Base-by-base conservation (phyloP, 2,113 vertebrate genomes). In the Microtus pennsylvanicus region DNA sequence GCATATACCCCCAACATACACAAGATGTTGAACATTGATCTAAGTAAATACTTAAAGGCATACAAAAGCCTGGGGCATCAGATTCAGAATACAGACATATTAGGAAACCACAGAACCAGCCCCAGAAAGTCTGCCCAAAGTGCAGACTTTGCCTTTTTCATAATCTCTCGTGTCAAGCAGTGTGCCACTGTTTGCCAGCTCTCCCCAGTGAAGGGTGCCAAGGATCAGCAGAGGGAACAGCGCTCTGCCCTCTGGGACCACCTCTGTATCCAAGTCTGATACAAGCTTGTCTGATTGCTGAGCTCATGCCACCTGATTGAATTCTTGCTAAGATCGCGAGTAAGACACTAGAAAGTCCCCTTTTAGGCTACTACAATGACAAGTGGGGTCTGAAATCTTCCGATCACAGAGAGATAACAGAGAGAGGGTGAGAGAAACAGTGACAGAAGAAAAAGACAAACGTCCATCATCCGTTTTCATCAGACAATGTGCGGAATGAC, bases 121-220 rank as follows among this genome's bases (percentile, higher is more conserved):
- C 24, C 35, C 11, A 21, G 7, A 13, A 72, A 74, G 12, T 4
- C 19, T 42, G 21, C 55, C 11, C 33, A 26, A 1, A 30, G 14
- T 9, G 5, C 1, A 22, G 26, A 22, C 6, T 58, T 9, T 6
- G 1, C 2, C 12, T 26, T 47, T 63, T 5, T 6, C 35, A 61
- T 22, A 1, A 4, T 22, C 8, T 75, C 16, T 7, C 24, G 50
- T n/a, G 17, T 63, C 21, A 11, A 35, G 17, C 17, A 47, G 28
- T 47, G 0, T 12, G 35, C 50, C 38, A 19, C 7, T 12, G 14
- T 33, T 69, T 45, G 38, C 17, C 35, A 21, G 45, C 12, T 30
- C 0, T 0, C 2, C 38, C 28, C 2, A 14, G n/a, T 33, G 65
- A 26, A 55, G 17, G 21, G 70, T 74, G 30, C 12, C 13, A 7